Base-by-base conservation (phyloP, 2,888 invertebrate genomes). In the Herminia tarsipennalis region DNA sequence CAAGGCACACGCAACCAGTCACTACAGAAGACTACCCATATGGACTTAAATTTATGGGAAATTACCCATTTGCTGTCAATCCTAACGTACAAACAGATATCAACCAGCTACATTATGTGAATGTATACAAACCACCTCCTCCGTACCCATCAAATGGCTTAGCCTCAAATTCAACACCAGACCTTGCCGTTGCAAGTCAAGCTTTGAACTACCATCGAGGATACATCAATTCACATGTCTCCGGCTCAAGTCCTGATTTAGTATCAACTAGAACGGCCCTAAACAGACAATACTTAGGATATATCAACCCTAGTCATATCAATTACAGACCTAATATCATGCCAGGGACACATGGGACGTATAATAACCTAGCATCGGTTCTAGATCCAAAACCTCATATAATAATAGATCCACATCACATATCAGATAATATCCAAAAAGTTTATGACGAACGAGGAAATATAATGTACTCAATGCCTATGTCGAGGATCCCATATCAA, bases 111-210 rank as follows among this genome's bases (percentile, higher is more conserved):
- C 93, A 93, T 34, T 90, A 94, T 69, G 84, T 95, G 12, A 94
- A 95, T 71, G 92, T 95, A 3, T 95, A 94, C 75, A 96, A 97
- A 78, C 96, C 97, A 0, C 97, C 97, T 0, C 97, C 97, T 0
- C 96, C 97, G 0, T 97, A 97, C 84, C 96, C 96, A 0, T 94
- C 94, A 0, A 94, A 94, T 70, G 93, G 95, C 0, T 86, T 95
- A n/a, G 95, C 95, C 35, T 96, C 96, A 5, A 96, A 95, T 65
- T 96, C 96, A 0, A 97, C 97, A 0, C 97, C 97, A 0, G 97
- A 97, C 78, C 81, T 97, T 42, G 96, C 97, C 0, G 94, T 94
- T 1, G 94, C 95, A 1, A 94, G 94, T 42, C 95, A 94, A 66
- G 93, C 93, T 0, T 72, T 90, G 0, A 88, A 86, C 47, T 90